Percentiles rank a stretch among this genome's conserved stretches.
Evolutionary conservation across 2,113 vertebrate species (phyloP).

Genomic region (Sigmodon hispidus): DNA sequence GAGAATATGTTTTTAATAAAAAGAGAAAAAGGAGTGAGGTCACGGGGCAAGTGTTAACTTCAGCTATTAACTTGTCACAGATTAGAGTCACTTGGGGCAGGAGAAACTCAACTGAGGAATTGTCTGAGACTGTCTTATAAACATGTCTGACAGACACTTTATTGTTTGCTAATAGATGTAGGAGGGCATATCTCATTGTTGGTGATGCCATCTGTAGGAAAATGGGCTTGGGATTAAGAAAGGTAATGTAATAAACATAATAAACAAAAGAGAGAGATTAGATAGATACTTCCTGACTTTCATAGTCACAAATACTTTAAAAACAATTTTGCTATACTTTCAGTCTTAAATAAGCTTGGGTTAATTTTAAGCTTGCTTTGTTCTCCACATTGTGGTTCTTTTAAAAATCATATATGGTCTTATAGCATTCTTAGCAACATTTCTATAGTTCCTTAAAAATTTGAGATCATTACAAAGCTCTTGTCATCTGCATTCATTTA

Average conservation of each 20-base stretch:
- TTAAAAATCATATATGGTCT: background rate
- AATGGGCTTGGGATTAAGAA: background rate
- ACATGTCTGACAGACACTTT: background rate
- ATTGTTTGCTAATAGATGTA: background rate
- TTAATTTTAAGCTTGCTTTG: constrained; percentile 31
- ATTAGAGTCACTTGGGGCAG: background rate
- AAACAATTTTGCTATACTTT: background rate
- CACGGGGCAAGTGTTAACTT: background rate
- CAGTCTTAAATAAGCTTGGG: background rate
- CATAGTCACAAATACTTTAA: background rate
- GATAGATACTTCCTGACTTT: background rate
- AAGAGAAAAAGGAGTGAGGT: background rate
- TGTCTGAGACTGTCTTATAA: background rate
- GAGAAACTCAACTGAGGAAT: background rate
- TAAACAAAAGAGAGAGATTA: background rate
- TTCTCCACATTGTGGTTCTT: background rate
- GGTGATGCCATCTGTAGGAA: background rate
- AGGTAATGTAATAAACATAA: background rate
- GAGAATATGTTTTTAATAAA: background rate
- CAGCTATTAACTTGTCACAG: background rate
- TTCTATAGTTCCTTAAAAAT: constrained; percentile 46
- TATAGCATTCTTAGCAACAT: background rate
- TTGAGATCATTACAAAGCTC: constrained; percentile 33
- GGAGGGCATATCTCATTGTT: background rate
- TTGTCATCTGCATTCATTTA: constrained; percentile 59